Percentiles rank a stretch among this genome's conserved stretches.
Evolutionary conservation across 2,113 vertebrate genomes (phyloP).

Genomic region (Accipiter virgatus): DNA sequence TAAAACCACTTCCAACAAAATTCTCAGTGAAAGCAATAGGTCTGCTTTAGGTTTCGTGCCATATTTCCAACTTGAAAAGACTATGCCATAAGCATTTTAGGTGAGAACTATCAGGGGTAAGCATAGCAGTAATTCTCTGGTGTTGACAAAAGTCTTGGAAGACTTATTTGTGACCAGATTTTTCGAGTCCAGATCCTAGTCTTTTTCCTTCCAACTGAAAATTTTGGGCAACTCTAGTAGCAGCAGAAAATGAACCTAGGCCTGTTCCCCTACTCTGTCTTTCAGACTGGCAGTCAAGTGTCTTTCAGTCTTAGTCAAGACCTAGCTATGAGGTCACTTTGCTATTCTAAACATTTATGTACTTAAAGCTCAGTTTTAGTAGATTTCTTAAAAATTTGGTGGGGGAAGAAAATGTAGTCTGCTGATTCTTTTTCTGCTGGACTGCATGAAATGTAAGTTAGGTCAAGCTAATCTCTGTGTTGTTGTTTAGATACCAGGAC

Average conservation of each 20-base stretch:
- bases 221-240: background rate
- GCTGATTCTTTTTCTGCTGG: background rate
- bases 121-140: background rate
- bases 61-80: background rate
- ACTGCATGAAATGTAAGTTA: background rate
- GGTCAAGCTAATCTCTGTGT: background rate
- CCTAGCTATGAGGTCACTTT: background rate
- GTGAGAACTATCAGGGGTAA: background rate
- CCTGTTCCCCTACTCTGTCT: accelerated
- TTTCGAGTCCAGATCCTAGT: background rate
- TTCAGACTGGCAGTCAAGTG: background rate
- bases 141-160: background rate
- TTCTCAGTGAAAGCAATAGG: background rate
- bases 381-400: background rate
- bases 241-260: background rate
- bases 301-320: background rate
- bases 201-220: background rate
- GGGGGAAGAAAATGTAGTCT: background rate
- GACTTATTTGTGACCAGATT: background rate
- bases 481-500: background rate
- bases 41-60: background rate
- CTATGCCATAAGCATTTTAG: background rate
- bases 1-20: background rate
- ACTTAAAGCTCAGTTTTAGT: background rate
- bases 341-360: background rate